These are phyloP conservation scores for Anguilla anguilla DNA, from an alignment of 2,797 vertebrate species.

Conservation along the genomic window DNA sequence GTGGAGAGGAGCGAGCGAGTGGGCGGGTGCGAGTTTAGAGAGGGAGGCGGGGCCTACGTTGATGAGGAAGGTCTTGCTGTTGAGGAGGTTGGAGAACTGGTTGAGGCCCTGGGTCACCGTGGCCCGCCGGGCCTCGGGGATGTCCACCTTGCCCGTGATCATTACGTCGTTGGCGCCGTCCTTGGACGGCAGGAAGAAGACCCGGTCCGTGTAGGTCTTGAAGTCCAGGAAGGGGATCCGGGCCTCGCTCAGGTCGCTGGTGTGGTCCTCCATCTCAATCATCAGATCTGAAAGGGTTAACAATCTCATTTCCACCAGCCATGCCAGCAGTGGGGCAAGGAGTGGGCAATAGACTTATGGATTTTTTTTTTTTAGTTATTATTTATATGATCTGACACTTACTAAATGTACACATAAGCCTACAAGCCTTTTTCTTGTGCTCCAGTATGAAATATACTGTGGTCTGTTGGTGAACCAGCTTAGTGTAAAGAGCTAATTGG, in stretches of 20 bases:
- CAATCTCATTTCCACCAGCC: background rate
- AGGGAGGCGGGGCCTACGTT: conserved; percentile 74
- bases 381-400: no score
- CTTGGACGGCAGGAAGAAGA: conserved; percentile 96
- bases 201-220: conserved; percentile 94
- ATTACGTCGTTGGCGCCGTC: conserved; percentile 95
- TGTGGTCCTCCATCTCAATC: conserved; percentile 99
- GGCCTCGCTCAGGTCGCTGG: conserved; percentile 89
- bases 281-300: conserved; percentile 81
- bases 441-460: no score
- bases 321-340: no score
- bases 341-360: no score
- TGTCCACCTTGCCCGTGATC: conserved; percentile 93
- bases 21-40: background rate
- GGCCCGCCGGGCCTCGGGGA: conserved; percentile 83
- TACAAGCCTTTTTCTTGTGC: no score
- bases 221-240: conserved; percentile 94
- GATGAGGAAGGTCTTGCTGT: conserved; percentile 98
- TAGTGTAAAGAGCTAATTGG: no score
- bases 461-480: no score
- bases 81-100: conserved; percentile 97
- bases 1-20: no score
- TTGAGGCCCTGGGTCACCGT: conserved; percentile 86
- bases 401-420: no score
- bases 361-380: no score